Percentiles rank a stretch among this genome's conserved stretches.
Conservation (phyloP, 1,140 invertebrate species). For the Drosophila sulfurigaster region DNA sequence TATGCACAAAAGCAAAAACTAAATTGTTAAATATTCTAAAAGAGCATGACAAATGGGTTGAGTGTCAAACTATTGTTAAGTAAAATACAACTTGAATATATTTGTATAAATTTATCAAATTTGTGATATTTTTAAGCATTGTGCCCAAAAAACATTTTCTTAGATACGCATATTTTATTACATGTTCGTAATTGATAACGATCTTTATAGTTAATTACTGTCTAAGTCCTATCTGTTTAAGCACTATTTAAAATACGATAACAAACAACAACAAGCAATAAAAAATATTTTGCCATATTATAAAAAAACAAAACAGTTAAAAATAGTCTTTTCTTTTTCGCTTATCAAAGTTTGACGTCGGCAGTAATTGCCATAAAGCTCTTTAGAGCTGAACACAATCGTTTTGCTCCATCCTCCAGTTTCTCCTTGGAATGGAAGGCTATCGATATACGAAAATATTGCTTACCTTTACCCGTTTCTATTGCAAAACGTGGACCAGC, state of each 20-base stretch:
- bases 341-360: not conserved
- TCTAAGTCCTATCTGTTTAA: constrained; percentile 72
- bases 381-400: constrained; percentile 59
- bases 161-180: constrained; percentile 54
- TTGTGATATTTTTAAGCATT: constrained; percentile 80
- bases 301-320: constrained; percentile 12
- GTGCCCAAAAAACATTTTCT: constrained; percentile 65
- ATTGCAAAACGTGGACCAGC: constrained; percentile 85
- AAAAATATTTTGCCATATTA: constrained; percentile 62
- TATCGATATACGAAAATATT: constrained; percentile 85
- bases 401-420: constrained; percentile 55
- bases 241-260: constrained; percentile 61
- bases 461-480: constrained; percentile 72
- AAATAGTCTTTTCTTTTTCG: not conserved
- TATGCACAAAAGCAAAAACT: constrained; percentile 61
- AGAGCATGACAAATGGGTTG: constrained; percentile 48
- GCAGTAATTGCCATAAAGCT: not conserved
- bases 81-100: constrained; percentile 59
- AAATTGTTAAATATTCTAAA: constrained; percentile 53
- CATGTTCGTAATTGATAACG: constrained; percentile 65
- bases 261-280: constrained; percentile 40
- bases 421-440: constrained; percentile 84
- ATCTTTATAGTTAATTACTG: constrained; percentile 60
- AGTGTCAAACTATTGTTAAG: constrained; percentile 48
- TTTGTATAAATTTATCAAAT: constrained; percentile 72